Base-by-base conservation (phyloP, 2,888 invertebrate species). In the Drosophila macrospina region DNA sequence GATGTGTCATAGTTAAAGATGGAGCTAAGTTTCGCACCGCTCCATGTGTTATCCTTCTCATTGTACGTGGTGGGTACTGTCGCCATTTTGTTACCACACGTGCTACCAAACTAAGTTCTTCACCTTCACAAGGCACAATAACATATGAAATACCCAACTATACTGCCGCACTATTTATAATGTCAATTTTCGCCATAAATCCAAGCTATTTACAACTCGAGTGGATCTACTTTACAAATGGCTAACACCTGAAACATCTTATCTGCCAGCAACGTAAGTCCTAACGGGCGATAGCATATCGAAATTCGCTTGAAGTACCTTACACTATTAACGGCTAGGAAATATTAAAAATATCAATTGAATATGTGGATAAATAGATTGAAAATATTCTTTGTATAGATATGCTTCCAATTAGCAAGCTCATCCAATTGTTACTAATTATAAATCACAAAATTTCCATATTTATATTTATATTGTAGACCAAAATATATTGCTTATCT, bases 21-120 rank as follows among this genome's bases (percentile, higher is more conserved):
- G 20, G 82, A 74, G 24, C 37, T 42, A 0, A 72, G 74, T 16
- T 64, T 71, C 6, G 69, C 69, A 42, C 86, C 89, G 30, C 82
- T 82, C 86, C 86, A 86, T 13, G 64, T 78, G 6, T 69, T 76
- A 66, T 85, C 79, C 80, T 76, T 84, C 26, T 80, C 77, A 63
- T 62, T 72, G 45, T 78, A 86, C 11, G 51, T 69, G 8, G 76
- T 85, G 10, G 78, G 74, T 54, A 86, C 66, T 41, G 60, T 51
- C 32, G 65, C 44, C 84, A 86, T 86, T 24, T 42, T 69, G 13
- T 4, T 51, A 34, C n/a, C 24, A 11, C 10, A 15, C 5, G n/a
- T 11, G 13, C 15, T 26, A 16, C 10, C 4, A 57, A 59, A 13
- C 13, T 15, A 1, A 26, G 30, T 42, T 26, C 52, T 60, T 48